These are phyloP conservation scores for Tipula lateralis DNA, from an alignment of 2,888 invertebrate genomes.

Conservation along the genomic window DNA sequence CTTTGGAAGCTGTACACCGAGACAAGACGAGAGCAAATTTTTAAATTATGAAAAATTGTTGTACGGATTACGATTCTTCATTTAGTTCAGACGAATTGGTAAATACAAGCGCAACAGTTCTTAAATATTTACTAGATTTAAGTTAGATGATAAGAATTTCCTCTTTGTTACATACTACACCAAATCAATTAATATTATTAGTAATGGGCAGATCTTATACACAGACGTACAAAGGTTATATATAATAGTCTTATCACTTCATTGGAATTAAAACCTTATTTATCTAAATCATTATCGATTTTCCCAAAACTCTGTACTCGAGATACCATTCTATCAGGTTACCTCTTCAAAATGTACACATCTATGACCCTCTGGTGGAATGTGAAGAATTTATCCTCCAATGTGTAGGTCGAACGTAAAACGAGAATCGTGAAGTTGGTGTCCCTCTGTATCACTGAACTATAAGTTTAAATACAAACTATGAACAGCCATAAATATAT, in stretches of 20 bases:
- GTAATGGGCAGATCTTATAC: not conserved
- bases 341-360: too few species aligned
- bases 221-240: not conserved
- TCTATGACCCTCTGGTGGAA: too few species aligned
- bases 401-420: too few species aligned
- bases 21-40: not conserved
- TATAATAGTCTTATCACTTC: not conserved
- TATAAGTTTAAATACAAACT: too few species aligned
- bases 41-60: slow-evolving; percentile 13
- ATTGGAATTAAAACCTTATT: not conserved
- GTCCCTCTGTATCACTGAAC: too few species aligned
- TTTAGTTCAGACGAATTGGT: slow-evolving; percentile 24
- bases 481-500: too few species aligned
- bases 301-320: not conserved
- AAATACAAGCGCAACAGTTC: not conserved
- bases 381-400: too few species aligned
- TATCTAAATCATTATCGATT: not conserved
- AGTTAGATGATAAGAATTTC: not conserved
- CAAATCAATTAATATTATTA: not conserved
- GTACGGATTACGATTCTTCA: slow-evolving; percentile 19
- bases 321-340: not conserved
- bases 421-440: too few species aligned
- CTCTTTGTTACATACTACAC: not conserved
- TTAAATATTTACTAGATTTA: not conserved
- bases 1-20: not conserved